Evolutionary conservation across 2,113 vertebrate genomes (phyloP), one percentile per base, ranked within the genome.

Genomic region (Gallinago jamesoni): DNA sequence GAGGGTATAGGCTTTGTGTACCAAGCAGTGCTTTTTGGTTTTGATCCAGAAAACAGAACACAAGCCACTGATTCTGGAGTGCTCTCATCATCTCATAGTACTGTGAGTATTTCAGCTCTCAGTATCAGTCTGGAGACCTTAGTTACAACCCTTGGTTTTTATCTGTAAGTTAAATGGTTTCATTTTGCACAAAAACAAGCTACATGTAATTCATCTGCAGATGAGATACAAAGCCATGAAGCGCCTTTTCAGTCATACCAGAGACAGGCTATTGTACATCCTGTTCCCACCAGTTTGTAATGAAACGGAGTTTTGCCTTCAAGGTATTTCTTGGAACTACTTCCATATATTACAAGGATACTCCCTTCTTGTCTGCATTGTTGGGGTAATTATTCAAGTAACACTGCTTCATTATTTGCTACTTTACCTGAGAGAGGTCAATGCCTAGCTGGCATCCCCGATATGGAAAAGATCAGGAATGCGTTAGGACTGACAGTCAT

Each of bases 401-500:
- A 69, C 17, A 12, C 31, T 53, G 27, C 25, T 85, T 20, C 15
- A 11, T 20, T 64, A 30, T 66, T 81, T 60, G 16, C 27, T 47
- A 25, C 14, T 45, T 73, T 5, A 50, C 5, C 41, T 37, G 31
- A 62, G 41, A 23, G 20, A 48, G 21, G 16, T 43, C 72, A 66
- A 17, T 52, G 23, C 23, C 73, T 64, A 66, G 10, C 73, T 89
- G n/a, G 31, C 35, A 72, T 24, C 12, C 6, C 10, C 4, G 0
- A 9, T 2, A 6, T 13, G 5, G 16, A 47, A 56, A 87, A 47
- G 9, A 68, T 21, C 21, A 14, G 10, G 8, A 76, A 64, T 17
- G 16, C 2, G 0, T 31, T 31, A 35, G 39, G 13, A 64, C 45
- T 37, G 28, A 55, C 11, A n/a, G 24, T 18, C 5, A 23, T 1